Evolutionary conservation across 2,888 invertebrate genomes (phyloP), one percentile per base, ranked within the genome.

Genomic region (Metalampra italica): DNA sequence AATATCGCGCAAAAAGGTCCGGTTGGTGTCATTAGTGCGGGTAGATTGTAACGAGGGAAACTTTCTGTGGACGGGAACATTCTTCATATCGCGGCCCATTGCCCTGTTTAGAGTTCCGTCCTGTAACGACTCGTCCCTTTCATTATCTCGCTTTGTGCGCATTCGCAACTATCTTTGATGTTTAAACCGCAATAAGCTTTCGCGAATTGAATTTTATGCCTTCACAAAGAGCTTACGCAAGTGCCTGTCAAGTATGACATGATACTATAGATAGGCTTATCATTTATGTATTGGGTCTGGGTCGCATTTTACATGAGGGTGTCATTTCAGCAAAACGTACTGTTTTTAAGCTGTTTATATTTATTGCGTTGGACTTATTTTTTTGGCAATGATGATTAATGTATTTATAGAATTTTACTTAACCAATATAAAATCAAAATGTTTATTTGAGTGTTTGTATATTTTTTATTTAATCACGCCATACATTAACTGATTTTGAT

Each of bases 1-100:
- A 66, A 67, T 68, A 69, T 69, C 64, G 73, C 71, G 67, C 84
- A 87, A 87, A 88, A 88, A 88, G 81, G 80, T 80, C 71, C 64
- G 64, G 53, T 71, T 56, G 65, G 68, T 70, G 78, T 86, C 86
- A 86, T 86, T 88, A 88, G 83, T 68, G 71, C 56, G 71, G 75
- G 73, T 73, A 74, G 64, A 66, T 69, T 71, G 69, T 79, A 75
- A 76, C 73, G 73, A 78, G 78, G 67, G 71, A 71, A 77, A 75
- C 69, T 79, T 78, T 74, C 70, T 67, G 67, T 66, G 66, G 69
- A 71, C 67, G 64, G 64, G 63, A 67, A 71, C 79, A 82, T 83
- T 78, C 78, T 78, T 83, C 78, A 82, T 82, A 83, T 75, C 72
- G 71, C 68, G 71, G 67, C 58, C 69, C 78, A 75, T 76, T 79